A percentile compares a stretch with the other conserved stretches of the same genome.
These are phyloP conservation scores for Diplosoma virens DNA, from an alignment of 23 tunicate genomes.

Conservation along the genomic window DNA sequence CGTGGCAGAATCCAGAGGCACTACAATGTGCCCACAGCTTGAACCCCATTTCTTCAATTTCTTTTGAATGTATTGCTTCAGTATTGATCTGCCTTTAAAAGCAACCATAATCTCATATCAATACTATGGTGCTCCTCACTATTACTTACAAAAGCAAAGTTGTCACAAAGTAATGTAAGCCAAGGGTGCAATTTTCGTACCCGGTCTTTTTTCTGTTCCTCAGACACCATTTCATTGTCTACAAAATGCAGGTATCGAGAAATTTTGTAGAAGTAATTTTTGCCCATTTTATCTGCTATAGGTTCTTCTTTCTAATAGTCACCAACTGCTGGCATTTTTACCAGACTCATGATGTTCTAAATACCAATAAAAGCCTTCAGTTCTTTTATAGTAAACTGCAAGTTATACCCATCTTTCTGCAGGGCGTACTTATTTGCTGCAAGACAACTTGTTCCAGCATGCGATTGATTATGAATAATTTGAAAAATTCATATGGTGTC, in stretches of 20 bases:
- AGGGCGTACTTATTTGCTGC: neutral
- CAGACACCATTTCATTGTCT: neutral
- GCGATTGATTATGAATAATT: neutral
- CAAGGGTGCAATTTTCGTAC: neutral
- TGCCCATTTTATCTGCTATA: neutral
- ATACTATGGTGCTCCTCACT: too few species aligned
- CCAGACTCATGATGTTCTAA: neutral
- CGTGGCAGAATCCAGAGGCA: neutral
- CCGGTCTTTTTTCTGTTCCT: neutral
- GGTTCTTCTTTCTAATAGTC: neutral
- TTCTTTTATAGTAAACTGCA: neutral
- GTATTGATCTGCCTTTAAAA: too few species aligned
- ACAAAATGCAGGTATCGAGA: neutral
- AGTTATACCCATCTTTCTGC: neutral
- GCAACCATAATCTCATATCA: neutral
- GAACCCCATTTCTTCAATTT: neutral
- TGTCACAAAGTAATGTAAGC: neutral
- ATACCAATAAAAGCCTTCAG: neutral
- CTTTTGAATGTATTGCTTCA: neutral
- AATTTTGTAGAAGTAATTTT: neutral
- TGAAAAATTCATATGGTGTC: neutral
- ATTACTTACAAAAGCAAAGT: neutral
- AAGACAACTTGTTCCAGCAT: neutral
- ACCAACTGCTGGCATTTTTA: neutral
- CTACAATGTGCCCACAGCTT: neutral